These are phyloP conservation scores for Encarsia formosa DNA, from an alignment of 2,888 invertebrate species.

Conservation along the genomic window DNA sequence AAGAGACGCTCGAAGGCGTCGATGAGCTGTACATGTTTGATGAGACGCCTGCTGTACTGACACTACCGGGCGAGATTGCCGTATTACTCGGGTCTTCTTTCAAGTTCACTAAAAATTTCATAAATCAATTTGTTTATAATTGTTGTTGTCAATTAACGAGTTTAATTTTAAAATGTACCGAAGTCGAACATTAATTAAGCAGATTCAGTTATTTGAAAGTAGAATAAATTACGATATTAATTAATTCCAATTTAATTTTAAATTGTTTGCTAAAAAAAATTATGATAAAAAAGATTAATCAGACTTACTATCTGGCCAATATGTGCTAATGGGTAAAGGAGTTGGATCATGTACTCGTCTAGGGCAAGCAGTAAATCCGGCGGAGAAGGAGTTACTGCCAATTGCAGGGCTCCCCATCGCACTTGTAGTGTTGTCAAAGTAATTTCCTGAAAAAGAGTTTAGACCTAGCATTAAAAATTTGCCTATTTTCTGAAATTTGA, in stretches of 20 bases:
- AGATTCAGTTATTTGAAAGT: background rate
- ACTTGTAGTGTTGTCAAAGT: constrained; percentile 47
- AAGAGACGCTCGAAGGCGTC: constrained; percentile 41
- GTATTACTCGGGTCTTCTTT: constrained; percentile 47
- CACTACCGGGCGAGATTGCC: constrained; percentile 37
- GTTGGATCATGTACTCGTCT: constrained; percentile 34
- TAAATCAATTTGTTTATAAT: too few relatives aligned
- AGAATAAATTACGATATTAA: too few relatives aligned
- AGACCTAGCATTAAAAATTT: too few relatives aligned
- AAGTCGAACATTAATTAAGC: too few relatives aligned
- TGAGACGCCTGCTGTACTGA: constrained; percentile 38
- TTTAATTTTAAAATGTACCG: too few relatives aligned
- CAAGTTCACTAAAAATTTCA: too few relatives aligned
- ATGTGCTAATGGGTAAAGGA: constrained; percentile 40
- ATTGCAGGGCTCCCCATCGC: constrained; percentile 35
- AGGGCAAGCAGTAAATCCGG: constrained; percentile 40
- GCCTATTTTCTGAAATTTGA: too few relatives aligned
- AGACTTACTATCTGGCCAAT: constrained; percentile 45
- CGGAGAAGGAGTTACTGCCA: constrained; percentile 39
- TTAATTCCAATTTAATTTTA: background rate
- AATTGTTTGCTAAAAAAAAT: background rate
- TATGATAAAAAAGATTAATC: constrained; percentile 2
- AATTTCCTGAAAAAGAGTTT: constrained; percentile 49
- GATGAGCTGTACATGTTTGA: constrained; percentile 42
- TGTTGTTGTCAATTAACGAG: too few relatives aligned